phyloP scores from a whole-genome alignment of 2,797 vertebrate genomes.

The Meda fulgida region DNA sequence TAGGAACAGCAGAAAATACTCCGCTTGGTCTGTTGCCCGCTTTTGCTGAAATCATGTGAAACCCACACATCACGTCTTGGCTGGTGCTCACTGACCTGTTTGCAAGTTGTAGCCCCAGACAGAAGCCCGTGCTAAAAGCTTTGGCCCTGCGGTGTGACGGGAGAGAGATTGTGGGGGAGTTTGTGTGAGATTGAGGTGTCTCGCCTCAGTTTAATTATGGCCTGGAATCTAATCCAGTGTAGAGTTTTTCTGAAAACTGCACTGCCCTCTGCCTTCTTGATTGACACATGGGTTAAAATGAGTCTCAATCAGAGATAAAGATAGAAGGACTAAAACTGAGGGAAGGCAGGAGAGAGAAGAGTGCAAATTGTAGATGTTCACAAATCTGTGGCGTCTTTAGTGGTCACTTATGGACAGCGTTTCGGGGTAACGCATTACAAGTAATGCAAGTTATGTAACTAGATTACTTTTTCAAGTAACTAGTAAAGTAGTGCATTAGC shows the following conservation, averaged over 20 bases:
- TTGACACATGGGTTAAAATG: slow-evolving; percentile 28
- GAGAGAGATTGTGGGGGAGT: slow-evolving; percentile 7
- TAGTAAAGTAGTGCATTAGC: not conserved
- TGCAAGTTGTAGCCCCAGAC: slow-evolving; percentile 27
- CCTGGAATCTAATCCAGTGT: slow-evolving; percentile 46
- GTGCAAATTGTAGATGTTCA: not conserved
- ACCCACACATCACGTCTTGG: slow-evolving; percentile 17
- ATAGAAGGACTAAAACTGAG: slow-evolving; percentile 7
- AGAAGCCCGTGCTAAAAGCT: slow-evolving; percentile 33
- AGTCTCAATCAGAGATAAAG: slow-evolving; percentile 16
- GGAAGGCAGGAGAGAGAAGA: not conserved
- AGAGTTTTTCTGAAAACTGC: slow-evolving; percentile 14
- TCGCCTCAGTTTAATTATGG: slow-evolving; percentile 43
- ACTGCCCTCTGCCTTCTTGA: slow-evolving; percentile 35
- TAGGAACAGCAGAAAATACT: slow-evolving; percentile 21
- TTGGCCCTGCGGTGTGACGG: not conserved
- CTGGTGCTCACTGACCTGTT: slow-evolving; percentile 32
- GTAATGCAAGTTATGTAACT: not conserved
- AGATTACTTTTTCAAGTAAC: not conserved
- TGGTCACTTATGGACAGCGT: not conserved
- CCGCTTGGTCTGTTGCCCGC: not conserved
- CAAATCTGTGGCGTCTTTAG: not conserved
- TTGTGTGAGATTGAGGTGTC: slow-evolving; percentile 31
- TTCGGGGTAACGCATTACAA: not conserved
- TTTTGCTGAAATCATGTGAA: not conserved